phyloP scores from a whole-genome alignment of 2,113 vertebrate genomes.

The Nymphicus hollandicus region DNA sequence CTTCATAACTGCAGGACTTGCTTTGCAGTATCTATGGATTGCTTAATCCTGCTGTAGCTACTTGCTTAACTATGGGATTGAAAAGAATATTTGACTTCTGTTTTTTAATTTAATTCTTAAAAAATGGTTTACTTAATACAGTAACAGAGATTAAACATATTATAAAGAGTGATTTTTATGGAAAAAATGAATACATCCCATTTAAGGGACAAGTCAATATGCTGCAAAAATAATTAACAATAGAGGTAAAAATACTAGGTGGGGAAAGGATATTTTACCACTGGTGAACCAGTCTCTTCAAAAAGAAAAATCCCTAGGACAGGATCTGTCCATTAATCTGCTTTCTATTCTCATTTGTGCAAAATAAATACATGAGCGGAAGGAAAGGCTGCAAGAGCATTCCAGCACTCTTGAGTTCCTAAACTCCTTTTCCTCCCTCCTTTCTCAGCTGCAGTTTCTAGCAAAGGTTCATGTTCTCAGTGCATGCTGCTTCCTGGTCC shows the following conservation, averaged over 20 bases:
- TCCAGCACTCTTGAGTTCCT: neutral
- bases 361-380: neutral
- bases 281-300: neutral
- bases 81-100: neutral
- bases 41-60: neutral
- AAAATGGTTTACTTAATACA: neutral
- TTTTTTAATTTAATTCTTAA: neutral
- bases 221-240: neutral
- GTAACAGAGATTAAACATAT: neutral
- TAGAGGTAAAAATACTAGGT: neutral
- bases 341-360: neutral
- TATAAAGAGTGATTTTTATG: neutral
- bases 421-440: neutral
- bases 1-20: neutral
- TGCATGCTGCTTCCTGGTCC: neutral
- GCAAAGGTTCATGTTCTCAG: neutral
- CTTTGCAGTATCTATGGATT: neutral
- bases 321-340: neutral
- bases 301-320: conserved; percentile 7
- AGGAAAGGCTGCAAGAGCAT: neutral
- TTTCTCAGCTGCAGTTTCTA: neutral
- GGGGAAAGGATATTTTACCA: neutral
- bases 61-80: neutral
- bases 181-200: neutral
- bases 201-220: neutral